These are phyloP conservation scores for Cenopis cana DNA, from an alignment of 2,888 invertebrate species.

Conservation along the genomic window DNA sequence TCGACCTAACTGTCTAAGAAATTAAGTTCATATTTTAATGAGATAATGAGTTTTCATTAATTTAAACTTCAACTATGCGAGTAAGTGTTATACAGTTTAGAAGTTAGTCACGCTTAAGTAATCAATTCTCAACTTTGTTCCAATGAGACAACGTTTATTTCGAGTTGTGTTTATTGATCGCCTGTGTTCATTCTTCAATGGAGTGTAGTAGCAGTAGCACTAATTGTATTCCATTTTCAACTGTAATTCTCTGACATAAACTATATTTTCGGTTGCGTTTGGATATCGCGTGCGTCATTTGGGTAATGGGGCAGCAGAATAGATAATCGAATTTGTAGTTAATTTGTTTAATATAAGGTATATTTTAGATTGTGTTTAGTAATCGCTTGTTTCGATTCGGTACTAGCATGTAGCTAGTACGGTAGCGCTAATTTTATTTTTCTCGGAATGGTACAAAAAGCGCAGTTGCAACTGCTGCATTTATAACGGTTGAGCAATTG, in stretches of 20 bases:
- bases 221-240: background rate
- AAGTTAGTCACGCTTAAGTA: background rate
- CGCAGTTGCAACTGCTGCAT: conserved; percentile 37
- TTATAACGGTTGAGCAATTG: conserved; percentile 43
- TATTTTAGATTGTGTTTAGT: background rate
- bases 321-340: background rate
- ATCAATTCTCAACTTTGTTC: background rate
- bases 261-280: background rate
- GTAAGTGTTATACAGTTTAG: background rate
- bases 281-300: background rate
- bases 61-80: background rate
- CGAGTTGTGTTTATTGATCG: background rate
- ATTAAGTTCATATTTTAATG: background rate
- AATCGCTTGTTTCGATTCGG: background rate
- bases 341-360: background rate
- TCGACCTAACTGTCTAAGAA: background rate
- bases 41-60: background rate
- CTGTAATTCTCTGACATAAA: background rate
- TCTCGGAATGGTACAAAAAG: conserved; percentile 43
- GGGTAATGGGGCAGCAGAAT: background rate
- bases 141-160: background rate
- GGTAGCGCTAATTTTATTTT: conserved; percentile 41
- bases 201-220: background rate
- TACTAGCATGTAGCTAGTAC: background rate
- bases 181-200: background rate